Percentiles rank a stretch among this genome's conserved stretches.
These are phyloP conservation scores for Mythimna vitellina DNA, from an alignment of 2,888 invertebrate genomes.

Conservation along the genomic window DNA sequence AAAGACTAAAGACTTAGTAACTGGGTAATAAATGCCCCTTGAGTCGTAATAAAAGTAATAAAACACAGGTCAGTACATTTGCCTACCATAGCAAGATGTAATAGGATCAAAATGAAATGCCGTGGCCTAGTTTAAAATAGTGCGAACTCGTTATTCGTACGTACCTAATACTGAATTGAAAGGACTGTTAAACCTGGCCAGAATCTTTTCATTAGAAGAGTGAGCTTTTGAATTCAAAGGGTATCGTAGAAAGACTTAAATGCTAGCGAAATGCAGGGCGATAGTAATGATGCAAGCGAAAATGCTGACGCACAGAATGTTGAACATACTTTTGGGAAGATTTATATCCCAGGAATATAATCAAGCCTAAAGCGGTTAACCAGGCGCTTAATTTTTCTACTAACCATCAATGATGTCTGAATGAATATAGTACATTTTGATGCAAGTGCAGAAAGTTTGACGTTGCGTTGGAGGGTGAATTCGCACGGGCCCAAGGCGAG, in stretches of 20 bases:
- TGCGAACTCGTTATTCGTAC: background rate
- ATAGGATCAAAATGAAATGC: slow-evolving; percentile 6
- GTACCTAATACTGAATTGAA: background rate
- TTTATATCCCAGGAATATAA: too few species aligned
- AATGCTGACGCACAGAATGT: background rate
- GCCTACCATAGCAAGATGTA: background rate
- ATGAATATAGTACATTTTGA: too few species aligned
- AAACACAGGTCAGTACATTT: slow-evolving; percentile 6
- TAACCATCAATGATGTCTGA: too few species aligned
- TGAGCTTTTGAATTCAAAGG: background rate
- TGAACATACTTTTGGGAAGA: background rate
- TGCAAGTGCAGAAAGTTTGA: too few species aligned
- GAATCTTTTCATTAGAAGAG: background rate
- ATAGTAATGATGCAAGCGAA: background rate
- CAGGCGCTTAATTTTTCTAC: too few species aligned
- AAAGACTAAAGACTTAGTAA: slow-evolving; percentile 22
- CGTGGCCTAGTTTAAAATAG: slow-evolving; percentile 17
- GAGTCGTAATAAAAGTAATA: slow-evolving; percentile 1
- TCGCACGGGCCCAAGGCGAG: too few species aligned
- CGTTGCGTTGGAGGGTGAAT: too few species aligned
- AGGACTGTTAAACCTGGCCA: background rate
- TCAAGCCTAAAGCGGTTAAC: too few species aligned
- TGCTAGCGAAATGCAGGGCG: background rate
- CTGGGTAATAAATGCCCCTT: slow-evolving; percentile 5
- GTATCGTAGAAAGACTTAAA: background rate